Base-by-base conservation (phyloP, 2,113 vertebrate genomes). In the Guaruba guarouba region DNA sequence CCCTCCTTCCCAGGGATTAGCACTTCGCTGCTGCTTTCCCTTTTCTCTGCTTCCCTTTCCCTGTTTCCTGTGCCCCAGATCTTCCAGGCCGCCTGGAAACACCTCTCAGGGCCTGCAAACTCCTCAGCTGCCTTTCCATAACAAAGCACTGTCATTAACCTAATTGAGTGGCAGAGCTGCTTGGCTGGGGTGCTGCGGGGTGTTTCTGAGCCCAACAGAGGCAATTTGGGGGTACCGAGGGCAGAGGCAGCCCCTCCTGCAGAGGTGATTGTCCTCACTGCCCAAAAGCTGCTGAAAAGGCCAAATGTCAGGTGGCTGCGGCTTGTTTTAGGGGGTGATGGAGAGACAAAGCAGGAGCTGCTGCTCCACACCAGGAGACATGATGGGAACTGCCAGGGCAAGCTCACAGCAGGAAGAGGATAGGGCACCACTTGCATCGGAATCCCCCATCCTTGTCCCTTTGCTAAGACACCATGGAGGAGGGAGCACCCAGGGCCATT, bases 1-100 rank as follows among this genome's bases (percentile, higher is more conserved):
- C 66, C 88, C 92, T 92, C 83, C 35, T 89, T 93, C 76, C 62
- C 48, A 39, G 61, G 90, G 88, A 95, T 93, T 82, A 82, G 81
- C 71, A 59, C 73, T 64, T 86, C 0, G 3, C 71, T 2, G 6
- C 43, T 1, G 14, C 66, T 91, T 75, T 95, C 62, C 70, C 68
- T 89, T 94, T 84, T 52, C 74, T 41, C 77, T n/a, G 43, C 51
- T 49, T 41, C 44, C 71, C 59, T 41, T n/a, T 81, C 51, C 46
- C 84, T 0, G 2, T 37, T 80, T 73, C 55, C 54, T 6, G 16
- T n/a, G 70, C 82, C 82, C 82, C 82, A 71, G n/a, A 91, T 69
- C 90, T 37, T 31, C 69, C 1, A 1, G 23, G 62, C 33, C 67
- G 66, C 66, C 89, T 51, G 88, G 27, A 62, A 80, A 81, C 0